Percentiles rank a stretch among this genome's conserved stretches.
Conservation (phyloP, 1,140 invertebrate species). For the Artemia franciscana region DNA sequence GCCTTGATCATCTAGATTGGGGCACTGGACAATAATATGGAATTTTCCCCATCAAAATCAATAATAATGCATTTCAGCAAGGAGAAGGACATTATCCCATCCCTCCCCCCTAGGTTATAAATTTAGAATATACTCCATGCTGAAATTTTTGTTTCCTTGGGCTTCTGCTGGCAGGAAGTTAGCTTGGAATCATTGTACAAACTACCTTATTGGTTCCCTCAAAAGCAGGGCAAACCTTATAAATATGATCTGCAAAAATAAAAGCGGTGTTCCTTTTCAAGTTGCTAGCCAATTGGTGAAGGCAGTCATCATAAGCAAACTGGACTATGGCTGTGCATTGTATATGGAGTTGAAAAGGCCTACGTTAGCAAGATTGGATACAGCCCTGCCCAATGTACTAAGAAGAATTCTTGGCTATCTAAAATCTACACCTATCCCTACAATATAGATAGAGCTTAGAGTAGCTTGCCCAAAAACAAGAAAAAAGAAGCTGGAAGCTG, state of each 20-base stretch:
- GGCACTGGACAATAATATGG: neutral
- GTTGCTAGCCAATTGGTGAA: neutral
- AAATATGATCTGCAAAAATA: neutral
- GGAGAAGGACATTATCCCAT: neutral
- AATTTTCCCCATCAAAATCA: neutral
- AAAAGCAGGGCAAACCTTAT: neutral
- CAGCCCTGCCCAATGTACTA: neutral
- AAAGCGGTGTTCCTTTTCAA: neutral
- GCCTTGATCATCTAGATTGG: neutral
- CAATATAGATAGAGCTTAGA: neutral
- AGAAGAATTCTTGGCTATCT: neutral
- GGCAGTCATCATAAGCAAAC: neutral
- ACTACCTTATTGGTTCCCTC: neutral
- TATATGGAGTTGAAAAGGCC: neutral
- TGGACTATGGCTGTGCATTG: neutral
- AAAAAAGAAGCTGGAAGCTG: neutral
- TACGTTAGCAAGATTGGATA: neutral
- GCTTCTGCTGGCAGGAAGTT: neutral
- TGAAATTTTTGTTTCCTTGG: neutral
- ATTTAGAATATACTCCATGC: neutral
- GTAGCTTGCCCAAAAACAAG: neutral
- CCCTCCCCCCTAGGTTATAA: neutral
- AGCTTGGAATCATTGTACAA: neutral
- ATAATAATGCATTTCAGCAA: neutral
- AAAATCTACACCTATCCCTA: neutral